These are phyloP conservation scores for Pyrrhia umbra DNA, from an alignment of 2,888 invertebrate genomes.

Conservation along the genomic window DNA sequence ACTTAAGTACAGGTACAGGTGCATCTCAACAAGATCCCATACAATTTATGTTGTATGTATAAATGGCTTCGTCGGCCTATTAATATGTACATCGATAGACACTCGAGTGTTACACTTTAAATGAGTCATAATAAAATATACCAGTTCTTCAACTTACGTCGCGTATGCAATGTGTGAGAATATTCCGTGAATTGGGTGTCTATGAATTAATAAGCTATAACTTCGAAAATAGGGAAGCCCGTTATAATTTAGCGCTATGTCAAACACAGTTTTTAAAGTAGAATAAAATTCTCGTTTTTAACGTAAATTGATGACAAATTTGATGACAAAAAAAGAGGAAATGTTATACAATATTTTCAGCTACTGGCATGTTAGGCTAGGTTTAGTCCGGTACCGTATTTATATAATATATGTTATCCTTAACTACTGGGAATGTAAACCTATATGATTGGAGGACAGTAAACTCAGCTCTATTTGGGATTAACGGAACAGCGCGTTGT, in stretches of 20 bases:
- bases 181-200: constrained; percentile 61
- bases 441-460: constrained; percentile 46
- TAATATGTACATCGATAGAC: constrained; percentile 51
- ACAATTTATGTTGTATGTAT: constrained; percentile 41
- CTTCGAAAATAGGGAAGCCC: constrained; percentile 71
- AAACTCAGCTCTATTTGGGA: constrained; percentile 53
- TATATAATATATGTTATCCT: constrained; percentile 10
- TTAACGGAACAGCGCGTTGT: constrained; percentile 61
- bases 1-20: constrained; percentile 51
- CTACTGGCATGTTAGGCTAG: constrained; percentile 25
- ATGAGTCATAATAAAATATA: constrained; percentile 69
- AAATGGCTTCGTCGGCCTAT: constrained; percentile 44
- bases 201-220: constrained; percentile 62
- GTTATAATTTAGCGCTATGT: constrained; percentile 64
- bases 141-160: constrained; percentile 64
- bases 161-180: constrained; percentile 71
- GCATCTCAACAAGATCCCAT: constrained; percentile 35
- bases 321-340: constrained; percentile 55
- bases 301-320: constrained; percentile 60
- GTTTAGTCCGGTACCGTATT: constrained; percentile 24
- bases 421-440: constrained; percentile 31
- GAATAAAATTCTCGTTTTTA: constrained; percentile 56
- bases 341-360: constrained; percentile 36
- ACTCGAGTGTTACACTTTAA: constrained; percentile 53
- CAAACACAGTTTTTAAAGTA: constrained; percentile 45